phyloP scores from a whole-genome alignment of 2,888 invertebrate genomes.

The Folsomia candida region DNA sequence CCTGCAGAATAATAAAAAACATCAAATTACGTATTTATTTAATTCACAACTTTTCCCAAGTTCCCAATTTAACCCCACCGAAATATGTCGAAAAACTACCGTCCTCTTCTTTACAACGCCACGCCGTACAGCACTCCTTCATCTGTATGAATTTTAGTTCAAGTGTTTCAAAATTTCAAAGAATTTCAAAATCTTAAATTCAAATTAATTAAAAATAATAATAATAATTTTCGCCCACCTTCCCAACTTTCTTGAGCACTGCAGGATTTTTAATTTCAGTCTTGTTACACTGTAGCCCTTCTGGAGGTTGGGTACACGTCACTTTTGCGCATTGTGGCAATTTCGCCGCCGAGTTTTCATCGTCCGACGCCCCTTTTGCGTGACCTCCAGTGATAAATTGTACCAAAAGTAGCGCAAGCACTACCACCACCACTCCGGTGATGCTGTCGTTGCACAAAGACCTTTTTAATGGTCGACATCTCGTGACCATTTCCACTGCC shows the following conservation, averaged over 20 bases:
- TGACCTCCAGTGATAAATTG: neutral
- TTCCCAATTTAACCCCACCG: no score
- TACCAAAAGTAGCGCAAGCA: neutral
- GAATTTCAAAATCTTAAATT: no score
- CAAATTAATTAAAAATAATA: no score
- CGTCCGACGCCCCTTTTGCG: neutral
- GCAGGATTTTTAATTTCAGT: slow-evolving; percentile 8
- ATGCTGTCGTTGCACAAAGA: neutral
- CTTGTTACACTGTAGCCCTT: slow-evolving; percentile 4
- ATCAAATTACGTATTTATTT: no score
- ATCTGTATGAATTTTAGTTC: no score
- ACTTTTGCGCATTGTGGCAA: slow-evolving; percentile 6
- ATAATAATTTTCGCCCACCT: no score
- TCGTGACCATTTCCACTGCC: no score
- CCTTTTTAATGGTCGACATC: no score
- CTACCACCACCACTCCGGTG: neutral
- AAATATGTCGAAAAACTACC: slow-evolving; percentile 16
- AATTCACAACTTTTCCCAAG: no score
- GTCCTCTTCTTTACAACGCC: slow-evolving; percentile 17
- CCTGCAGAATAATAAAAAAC: slow-evolving; percentile 4
- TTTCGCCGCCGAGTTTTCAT: no score
- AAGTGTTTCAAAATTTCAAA: no score
- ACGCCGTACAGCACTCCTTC: slow-evolving; percentile 22
- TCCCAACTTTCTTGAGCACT: slow-evolving; percentile 1
- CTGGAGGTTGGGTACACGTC: slow-evolving; percentile 12